Conservation (phyloP, 2,797 vertebrate genomes). For the Megaceryle alcyon region DNA sequence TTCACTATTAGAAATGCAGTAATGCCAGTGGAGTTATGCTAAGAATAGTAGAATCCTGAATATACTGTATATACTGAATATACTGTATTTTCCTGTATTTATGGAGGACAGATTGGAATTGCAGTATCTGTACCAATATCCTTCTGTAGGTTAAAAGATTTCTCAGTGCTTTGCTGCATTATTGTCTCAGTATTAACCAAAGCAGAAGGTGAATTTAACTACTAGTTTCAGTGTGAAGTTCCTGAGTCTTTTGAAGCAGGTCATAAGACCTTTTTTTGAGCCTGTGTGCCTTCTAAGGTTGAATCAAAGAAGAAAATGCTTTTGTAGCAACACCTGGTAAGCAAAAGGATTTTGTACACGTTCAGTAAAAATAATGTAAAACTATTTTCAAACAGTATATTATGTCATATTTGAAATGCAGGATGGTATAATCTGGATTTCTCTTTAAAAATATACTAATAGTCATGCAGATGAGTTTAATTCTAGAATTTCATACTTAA, state of each 20-base stretch:
- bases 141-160: background rate
- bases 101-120: background rate
- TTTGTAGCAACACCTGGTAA: background rate
- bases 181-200: background rate
- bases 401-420: background rate
- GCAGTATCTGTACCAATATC: background rate
- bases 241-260: background rate
- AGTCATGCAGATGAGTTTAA: background rate
- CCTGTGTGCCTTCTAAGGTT: background rate
- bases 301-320: background rate
- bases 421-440: background rate
- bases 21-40: background rate
- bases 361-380: background rate
- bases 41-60: background rate
- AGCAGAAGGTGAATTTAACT: background rate
- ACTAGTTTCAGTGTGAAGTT: background rate
- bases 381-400: background rate
- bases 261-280: background rate
- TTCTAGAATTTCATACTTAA: background rate
- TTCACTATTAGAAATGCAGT: background rate
- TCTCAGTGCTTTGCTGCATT: background rate
- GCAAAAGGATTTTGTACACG: background rate
- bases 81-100: background rate
- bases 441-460: background rate
- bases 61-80: background rate